Conservation (phyloP, 2,797 vertebrate genomes). For the Corythornis leucogaster region DNA sequence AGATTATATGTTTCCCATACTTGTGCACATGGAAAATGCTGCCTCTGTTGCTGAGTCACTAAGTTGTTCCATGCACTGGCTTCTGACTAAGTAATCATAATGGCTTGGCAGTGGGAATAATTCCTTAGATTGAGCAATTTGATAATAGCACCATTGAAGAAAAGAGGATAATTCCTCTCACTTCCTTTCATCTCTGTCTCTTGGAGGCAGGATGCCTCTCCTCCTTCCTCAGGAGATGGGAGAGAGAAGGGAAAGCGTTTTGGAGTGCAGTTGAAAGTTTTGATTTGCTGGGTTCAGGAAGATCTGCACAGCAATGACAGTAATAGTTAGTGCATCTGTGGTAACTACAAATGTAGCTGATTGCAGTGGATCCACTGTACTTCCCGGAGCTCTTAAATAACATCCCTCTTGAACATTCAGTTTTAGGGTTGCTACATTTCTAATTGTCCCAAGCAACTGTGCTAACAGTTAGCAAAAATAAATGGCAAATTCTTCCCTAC, state of each 20-base stretch:
- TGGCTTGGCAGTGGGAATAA: not conserved
- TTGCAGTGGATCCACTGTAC: not conserved
- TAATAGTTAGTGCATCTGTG: not conserved
- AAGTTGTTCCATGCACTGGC: not conserved
- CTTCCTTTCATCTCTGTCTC: not conserved
- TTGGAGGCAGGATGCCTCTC: not conserved
- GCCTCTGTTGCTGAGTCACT: not conserved
- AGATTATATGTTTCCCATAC: not conserved
- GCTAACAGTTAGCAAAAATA: not conserved
- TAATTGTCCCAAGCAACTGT: not conserved
- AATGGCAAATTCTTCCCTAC: not conserved
- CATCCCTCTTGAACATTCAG: rapidly evolving
- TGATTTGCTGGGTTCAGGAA: not conserved
- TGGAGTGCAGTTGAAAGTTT: not conserved
- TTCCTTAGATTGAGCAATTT: not conserved
- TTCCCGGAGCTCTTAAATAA: not conserved
- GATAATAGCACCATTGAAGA: not conserved
- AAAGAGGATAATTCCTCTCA: not conserved
- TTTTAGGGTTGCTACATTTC: not conserved
- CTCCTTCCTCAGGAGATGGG: not conserved
- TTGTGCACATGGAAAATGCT: not conserved
- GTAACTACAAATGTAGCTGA: not conserved
- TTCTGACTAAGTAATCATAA: slow-evolving; percentile 5
- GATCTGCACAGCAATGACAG: rapidly evolving
- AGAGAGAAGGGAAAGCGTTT: not conserved